Base-by-base conservation (phyloP, 2,888 invertebrate species). In the Apodemia zela region DNA sequence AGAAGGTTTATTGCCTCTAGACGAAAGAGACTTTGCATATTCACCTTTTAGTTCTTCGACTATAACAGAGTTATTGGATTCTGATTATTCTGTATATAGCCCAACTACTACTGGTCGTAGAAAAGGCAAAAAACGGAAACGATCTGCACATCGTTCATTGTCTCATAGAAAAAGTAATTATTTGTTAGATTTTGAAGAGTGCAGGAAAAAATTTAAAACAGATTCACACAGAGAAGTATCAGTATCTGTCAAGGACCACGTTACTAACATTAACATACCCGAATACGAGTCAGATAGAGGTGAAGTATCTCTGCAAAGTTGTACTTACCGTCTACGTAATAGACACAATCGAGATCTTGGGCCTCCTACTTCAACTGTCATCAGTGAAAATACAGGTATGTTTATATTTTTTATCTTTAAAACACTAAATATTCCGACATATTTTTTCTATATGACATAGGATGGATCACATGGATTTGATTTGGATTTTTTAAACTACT, bases 171-270 rank as follows among this genome's bases (percentile, higher is more conserved):
- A 86, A 71, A 87, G 81, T 73, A 82, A 78, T 75, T 82, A 72
- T 71, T 73, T 84, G 69, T 74, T 89, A 64, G 81, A 84, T 71
- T 71, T 82, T 68, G 89, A 87, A 65, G 83, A 85, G 72, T 84
- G 80, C 72, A 80, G 84, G 73, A 87, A 92, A 80, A 89, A 85
- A 80, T 87, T 91, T 80, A 93, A 93, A 89, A 92, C 93, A 89
- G 92, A 93, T 80, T 71, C 81, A 73, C 84, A 82, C 75, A 85
- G 77, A 76, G 91, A 80, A 72, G 81, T 85, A 59, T 71, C 78
- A 49, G 84, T 84, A 45, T 69, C 79, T 13, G 79, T 71, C 65
- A 81, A 80, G 68, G 79, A 78, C 68, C 74, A 75, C 67, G 63
- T 70, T 49, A 67, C 69, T 35, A 80, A 80, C 64, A 76, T 72